These are phyloP conservation scores for Anguilla marmorata DNA, from an alignment of 2,797 vertebrate species.

Conservation along the genomic window DNA sequence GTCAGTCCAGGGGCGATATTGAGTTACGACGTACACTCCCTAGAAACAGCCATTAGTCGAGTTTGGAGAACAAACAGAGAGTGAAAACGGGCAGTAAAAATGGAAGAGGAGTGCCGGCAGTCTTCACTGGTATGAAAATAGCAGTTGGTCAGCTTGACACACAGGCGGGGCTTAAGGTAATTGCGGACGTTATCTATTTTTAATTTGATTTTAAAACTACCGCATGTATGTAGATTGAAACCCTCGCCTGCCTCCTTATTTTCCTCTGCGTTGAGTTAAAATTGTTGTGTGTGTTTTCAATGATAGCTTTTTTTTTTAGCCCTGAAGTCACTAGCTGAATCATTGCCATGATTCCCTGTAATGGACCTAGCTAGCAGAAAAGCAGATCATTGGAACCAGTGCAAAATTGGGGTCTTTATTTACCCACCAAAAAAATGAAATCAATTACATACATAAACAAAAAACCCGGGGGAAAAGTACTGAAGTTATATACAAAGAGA, in stretches of 20 bases:
- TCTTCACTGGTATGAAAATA: neutral
- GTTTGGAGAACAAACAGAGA: neutral
- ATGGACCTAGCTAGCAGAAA: too few species aligned
- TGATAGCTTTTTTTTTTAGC: neutral
- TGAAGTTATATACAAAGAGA: too few species aligned
- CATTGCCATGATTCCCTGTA: too few species aligned
- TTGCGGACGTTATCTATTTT: neutral
- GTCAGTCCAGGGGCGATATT: neutral
- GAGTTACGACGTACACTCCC: neutral
- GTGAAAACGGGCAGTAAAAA: neutral
- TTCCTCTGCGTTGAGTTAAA: neutral
- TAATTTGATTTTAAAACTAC: neutral
- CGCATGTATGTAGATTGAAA: neutral
- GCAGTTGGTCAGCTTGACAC: neutral
- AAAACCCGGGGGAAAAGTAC: too few species aligned
- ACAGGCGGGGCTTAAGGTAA: neutral
- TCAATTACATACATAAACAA: too few species aligned
- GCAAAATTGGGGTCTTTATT: too few species aligned
- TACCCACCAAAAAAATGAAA: too few species aligned
- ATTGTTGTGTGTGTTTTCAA: neutral
- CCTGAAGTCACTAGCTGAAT: too few species aligned
- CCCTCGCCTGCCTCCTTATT: neutral
- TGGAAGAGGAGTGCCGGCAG: neutral
- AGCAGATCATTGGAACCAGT: too few species aligned
- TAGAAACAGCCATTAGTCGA: neutral